These are phyloP conservation scores for Meriones unguiculatus DNA, from an alignment of 2,113 vertebrate genomes.

Conservation along the genomic window DNA sequence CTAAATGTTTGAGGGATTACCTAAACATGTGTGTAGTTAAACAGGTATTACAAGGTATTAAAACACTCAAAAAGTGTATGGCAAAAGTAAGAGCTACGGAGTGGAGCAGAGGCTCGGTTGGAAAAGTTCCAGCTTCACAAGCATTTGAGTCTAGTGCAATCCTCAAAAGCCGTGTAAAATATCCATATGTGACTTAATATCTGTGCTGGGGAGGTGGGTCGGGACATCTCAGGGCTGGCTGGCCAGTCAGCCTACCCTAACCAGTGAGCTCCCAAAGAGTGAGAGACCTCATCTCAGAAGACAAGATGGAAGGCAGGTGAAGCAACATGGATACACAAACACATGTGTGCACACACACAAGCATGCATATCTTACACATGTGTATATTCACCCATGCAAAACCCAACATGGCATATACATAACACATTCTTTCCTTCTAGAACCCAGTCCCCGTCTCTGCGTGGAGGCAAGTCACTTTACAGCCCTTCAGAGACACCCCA, in stretches of 20 bases:
- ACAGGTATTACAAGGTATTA: neutral
- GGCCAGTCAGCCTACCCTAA: neutral
- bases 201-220: neutral
- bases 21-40: neutral
- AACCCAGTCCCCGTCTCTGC: neutral
- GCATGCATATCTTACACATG: neutral
- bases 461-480: neutral
- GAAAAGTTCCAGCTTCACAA: too few relatives aligned
- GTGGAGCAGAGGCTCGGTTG: neutral
- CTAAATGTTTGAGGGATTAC: neutral
- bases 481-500: neutral
- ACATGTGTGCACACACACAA: neutral
- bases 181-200: too few relatives aligned
- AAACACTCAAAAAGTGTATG: neutral
- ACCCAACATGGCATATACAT: neutral
- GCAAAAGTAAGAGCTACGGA: neutral
- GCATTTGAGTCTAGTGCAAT: accelerated
- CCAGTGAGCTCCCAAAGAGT: neutral
- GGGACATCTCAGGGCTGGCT: neutral
- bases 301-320: neutral
- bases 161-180: neutral
- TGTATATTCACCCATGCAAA: neutral
- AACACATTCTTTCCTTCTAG: neutral
- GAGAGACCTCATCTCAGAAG: neutral
- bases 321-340: neutral